Conservation (phyloP, 2,888 invertebrate species). For the Galeopsomyia nigrocyanea region DNA sequence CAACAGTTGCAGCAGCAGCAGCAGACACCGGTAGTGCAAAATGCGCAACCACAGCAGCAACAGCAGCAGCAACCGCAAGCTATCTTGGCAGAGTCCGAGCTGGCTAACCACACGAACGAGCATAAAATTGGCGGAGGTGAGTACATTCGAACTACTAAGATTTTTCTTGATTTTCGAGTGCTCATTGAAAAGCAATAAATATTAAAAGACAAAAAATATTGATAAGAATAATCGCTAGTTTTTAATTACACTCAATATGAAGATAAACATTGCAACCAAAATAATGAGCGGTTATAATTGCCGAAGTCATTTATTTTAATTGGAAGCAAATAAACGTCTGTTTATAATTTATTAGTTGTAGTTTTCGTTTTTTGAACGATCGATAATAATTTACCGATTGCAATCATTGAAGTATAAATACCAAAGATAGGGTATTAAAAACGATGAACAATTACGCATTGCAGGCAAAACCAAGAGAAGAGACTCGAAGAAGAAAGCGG, state of each 20-base stretch:
- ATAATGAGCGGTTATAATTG: not conserved
- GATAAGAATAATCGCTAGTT: too few relatives aligned
- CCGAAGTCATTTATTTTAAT: conserved; percentile 6
- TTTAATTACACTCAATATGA: too few relatives aligned
- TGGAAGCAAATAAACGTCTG: not conserved
- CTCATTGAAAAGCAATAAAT: not conserved
- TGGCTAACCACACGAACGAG: conserved; percentile 65
- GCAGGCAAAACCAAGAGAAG: conserved; percentile 70
- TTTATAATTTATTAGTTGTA: too few relatives aligned
- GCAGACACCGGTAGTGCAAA: conserved; percentile 47
- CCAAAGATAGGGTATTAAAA: too few relatives aligned
- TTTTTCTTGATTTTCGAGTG: not conserved
- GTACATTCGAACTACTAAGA: not conserved
- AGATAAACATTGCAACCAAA: too few relatives aligned
- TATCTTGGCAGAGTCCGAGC: conserved; percentile 61
- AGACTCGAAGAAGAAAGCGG: conserved; percentile 74
- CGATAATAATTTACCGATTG: too few relatives aligned
- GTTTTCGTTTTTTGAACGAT: too few relatives aligned
- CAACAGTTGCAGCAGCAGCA: conserved; percentile 52
- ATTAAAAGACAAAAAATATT: not conserved
- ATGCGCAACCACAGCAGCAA: conserved; percentile 55
- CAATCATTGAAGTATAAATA: not conserved
- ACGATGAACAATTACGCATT: conserved; percentile 1
- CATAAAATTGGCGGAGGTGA: conserved; percentile 68
- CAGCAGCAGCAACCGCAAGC: not conserved